Conservation (phyloP, 2,113 vertebrate genomes). For the Maylandia zebra region DNA sequence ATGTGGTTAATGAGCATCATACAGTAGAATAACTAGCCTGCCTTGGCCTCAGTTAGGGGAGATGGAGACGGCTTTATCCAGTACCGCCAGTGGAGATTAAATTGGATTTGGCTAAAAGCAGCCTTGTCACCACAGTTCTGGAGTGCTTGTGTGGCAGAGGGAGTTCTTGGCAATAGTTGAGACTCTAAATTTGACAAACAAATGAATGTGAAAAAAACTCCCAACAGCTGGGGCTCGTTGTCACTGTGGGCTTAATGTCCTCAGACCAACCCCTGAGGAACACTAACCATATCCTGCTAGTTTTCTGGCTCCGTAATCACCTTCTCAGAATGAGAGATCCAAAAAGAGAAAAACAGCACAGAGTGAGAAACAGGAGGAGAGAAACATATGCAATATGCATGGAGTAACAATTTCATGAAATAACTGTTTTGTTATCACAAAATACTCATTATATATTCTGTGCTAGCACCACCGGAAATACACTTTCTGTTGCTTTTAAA, state of each 20-base stretch:
- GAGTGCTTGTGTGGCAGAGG: constrained; percentile 44
- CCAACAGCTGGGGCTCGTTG: constrained; percentile 52
- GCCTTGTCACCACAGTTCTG: constrained; percentile 35
- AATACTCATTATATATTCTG: background rate
- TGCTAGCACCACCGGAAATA: background rate
- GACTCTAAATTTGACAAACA: constrained; percentile 56
- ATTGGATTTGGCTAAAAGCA: constrained; percentile 62
- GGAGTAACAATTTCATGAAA: background rate
- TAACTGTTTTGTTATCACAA: background rate
- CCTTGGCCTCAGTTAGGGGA: constrained; percentile 5
- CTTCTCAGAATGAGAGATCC: background rate
- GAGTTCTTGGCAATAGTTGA: constrained; percentile 31
- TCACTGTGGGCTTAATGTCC: constrained; percentile 44
- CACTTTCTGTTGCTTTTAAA: background rate
- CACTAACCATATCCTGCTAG: constrained; percentile 35
- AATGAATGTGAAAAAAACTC: constrained; percentile 29
- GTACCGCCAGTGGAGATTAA: constrained; percentile 50
- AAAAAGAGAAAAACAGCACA: background rate
- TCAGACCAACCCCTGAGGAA: constrained; percentile 44
- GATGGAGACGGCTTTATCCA: constrained; percentile 51
- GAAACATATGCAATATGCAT: background rate
- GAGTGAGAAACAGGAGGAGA: background rate
- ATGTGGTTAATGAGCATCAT: constrained; percentile 14
- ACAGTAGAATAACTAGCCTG: constrained; percentile 13
- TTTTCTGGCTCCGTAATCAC: constrained; percentile 32